A percentile compares a stretch with the other conserved stretches of the same genome.
phyloP scores from a whole-genome alignment of 2,888 invertebrate genomes.

The Ischnura elegans region DNA sequence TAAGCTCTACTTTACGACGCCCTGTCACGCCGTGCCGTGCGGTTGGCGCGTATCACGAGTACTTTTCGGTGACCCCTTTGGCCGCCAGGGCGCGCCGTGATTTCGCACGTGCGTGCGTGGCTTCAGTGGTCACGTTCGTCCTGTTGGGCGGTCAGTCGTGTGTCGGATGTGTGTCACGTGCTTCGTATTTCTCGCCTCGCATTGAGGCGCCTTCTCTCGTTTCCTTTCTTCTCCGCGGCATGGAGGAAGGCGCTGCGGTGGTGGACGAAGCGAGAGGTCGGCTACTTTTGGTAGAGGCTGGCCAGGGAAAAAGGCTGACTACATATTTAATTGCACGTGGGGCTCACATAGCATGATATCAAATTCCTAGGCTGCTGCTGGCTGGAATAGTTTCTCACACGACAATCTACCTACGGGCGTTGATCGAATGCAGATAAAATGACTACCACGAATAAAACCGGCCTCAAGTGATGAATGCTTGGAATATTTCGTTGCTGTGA shows the following conservation, averaged over 20 bases:
- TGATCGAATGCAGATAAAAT: too few relatives aligned
- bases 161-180: neutral
- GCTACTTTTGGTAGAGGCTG: too few relatives aligned
- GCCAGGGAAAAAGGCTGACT: too few relatives aligned
- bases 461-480: neutral
- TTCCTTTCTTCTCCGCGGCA: neutral
- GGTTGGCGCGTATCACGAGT: neutral
- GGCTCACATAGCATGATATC: too few relatives aligned
- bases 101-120: neutral
- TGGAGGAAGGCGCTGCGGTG: neutral
- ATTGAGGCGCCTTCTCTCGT: neutral
- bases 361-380: too few relatives aligned
- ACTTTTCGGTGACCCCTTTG: neutral
- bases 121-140: neutral
- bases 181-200: slow-evolving; percentile 30
- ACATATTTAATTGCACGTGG: too few relatives aligned
- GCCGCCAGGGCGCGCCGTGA: neutral
- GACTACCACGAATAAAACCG: too few relatives aligned
- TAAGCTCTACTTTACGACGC: neutral
- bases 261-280: neutral
- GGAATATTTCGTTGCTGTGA: too few relatives aligned
- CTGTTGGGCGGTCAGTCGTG: neutral
- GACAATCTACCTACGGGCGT: too few relatives aligned
- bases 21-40: neutral
- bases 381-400: too few relatives aligned